Evolutionary conservation across 37 sponge, comb jelly and placozoan genomes (phyloP).

Genomic region (Ianthella basta): DNA sequence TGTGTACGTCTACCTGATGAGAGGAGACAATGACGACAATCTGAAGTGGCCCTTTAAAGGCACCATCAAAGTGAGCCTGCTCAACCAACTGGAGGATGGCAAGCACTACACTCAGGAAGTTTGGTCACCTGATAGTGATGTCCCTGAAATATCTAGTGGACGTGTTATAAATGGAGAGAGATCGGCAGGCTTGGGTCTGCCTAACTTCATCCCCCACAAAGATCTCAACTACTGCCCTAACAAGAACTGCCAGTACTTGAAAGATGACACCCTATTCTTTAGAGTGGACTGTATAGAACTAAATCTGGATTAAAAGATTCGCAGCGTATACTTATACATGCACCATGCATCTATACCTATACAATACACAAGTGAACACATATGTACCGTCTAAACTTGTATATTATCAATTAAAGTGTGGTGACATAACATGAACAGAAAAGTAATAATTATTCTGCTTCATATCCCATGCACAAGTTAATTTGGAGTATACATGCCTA

Average conservation of each 20-base stretch:
- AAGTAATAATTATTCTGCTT: too few species aligned
- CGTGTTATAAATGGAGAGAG: not conserved
- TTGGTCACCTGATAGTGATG: not conserved
- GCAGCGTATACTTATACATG: too few species aligned
- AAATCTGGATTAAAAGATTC: too few species aligned
- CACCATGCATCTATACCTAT: too few species aligned
- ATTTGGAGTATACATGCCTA: too few species aligned
- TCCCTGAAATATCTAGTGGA: not conserved
- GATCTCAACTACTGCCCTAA: constrained; percentile 11
- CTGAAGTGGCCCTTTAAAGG: constrained; percentile 48
- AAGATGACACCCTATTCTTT: constrained; percentile 52
- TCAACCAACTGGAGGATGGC: constrained; percentile 6
- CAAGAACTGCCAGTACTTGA: constrained; percentile 48
- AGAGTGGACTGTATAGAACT: constrained; percentile 21
- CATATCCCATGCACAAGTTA: too few species aligned
- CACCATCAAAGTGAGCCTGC: constrained; percentile 2
- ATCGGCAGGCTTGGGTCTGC: not conserved
- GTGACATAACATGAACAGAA: too few species aligned
- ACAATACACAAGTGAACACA: too few species aligned
- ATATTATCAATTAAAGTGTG: too few species aligned
- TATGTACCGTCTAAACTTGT: too few species aligned
- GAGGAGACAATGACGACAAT: constrained; percentile 38
- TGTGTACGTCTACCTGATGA: constrained; percentile 37
- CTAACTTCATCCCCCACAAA: not conserved
- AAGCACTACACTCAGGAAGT: not conserved